Conservation (phyloP, 2,113 vertebrate genomes). For the Amblyornis subalaris region DNA sequence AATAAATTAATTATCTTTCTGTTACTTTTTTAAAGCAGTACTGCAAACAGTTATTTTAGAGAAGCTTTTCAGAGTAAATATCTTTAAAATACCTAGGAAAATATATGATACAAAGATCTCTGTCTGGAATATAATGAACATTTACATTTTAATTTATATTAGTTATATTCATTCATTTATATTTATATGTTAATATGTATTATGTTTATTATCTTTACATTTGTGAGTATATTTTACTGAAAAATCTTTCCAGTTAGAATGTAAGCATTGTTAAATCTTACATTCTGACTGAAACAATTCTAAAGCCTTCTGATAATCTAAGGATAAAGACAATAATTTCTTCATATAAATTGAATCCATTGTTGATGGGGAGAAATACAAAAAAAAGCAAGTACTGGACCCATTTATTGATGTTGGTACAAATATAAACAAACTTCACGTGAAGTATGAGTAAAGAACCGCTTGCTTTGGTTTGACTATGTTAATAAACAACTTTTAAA, state of each 20-base stretch:
- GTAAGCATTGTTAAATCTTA: fast-evolving
- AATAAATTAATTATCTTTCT: not conserved
- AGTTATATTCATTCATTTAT: not conserved
- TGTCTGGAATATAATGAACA: not conserved
- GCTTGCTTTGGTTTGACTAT: not conserved
- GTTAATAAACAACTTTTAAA: not conserved
- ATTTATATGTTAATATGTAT: not conserved
- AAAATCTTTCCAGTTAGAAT: not conserved
- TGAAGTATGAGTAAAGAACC: not conserved
- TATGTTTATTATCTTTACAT: not conserved
- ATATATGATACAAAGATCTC: not conserved
- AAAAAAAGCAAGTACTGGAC: not conserved
- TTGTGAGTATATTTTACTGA: not conserved
- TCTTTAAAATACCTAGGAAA: not conserved
- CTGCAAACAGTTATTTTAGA: not conserved
- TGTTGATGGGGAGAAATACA: fast-evolving
- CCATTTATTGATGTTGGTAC: fast-evolving
- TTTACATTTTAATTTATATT: too few species aligned
- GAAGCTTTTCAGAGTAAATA: not conserved
- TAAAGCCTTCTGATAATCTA: not conserved
- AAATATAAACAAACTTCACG: not conserved
- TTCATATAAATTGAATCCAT: not conserved
- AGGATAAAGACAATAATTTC: not conserved
- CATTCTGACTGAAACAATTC: not conserved
- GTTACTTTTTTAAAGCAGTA: not conserved